These are phyloP conservation scores for Sander lucioperca DNA, from an alignment of 2,113 vertebrate genomes.

Conservation along the genomic window DNA sequence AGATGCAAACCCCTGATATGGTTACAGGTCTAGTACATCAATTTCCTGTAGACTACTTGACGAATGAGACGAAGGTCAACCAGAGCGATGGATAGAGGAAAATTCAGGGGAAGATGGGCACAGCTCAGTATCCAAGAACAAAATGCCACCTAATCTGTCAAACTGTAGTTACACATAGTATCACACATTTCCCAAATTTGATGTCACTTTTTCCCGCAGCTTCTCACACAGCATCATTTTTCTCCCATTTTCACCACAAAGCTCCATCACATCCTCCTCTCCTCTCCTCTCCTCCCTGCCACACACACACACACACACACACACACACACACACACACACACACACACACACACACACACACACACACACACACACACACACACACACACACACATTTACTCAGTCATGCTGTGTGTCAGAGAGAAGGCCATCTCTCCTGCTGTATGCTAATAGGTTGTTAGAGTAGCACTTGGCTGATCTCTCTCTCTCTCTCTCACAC, in stretches of 20 bases:
- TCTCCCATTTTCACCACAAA: neutral
- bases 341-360: neutral
- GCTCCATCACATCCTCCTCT: neutral
- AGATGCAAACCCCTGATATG: neutral
- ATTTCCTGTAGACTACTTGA: neutral
- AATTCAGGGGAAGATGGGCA: neutral
- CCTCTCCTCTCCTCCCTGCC: neutral
- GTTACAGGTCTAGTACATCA: neutral
- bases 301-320: neutral
- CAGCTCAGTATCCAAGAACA: neutral
- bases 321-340: slow-evolving; percentile 5
- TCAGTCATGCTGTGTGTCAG: slow-evolving; percentile 43
- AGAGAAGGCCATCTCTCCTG: slow-evolving; percentile 58
- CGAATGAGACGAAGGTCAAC: neutral
- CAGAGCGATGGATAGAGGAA: neutral
- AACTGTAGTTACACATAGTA: neutral
- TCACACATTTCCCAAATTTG: neutral
- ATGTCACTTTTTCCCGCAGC: neutral
- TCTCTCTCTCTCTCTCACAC: neutral
- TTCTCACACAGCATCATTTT: neutral
- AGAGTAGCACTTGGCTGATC: slow-evolving; percentile 5
- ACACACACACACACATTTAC: slow-evolving; percentile 6
- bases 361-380: neutral
- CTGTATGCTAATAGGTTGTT: slow-evolving; percentile 56
- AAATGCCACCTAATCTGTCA: neutral